Conservation (phyloP, 1,140 invertebrate species). For the Theocolax elegans region DNA sequence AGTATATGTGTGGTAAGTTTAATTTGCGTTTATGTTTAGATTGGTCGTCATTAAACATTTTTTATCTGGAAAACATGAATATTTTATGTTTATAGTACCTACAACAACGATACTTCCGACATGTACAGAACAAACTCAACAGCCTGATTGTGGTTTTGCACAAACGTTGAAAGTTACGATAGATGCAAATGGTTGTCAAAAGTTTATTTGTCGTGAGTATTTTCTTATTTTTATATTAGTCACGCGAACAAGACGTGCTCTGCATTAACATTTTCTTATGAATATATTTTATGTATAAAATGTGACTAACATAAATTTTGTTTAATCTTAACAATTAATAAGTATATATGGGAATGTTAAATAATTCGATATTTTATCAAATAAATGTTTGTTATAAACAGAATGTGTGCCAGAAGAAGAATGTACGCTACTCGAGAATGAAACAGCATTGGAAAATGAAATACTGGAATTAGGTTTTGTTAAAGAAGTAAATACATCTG, state of each 20-base stretch:
- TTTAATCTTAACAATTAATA: no score
- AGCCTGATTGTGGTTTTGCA: constrained; percentile 76
- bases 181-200: constrained; percentile 71
- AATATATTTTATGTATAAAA: no score
- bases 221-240: no score
- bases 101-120: constrained; percentile 56
- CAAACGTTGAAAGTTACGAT: constrained; percentile 75
- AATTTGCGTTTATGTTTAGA: no score
- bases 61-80: no score
- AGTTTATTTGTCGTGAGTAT: constrained; percentile 76
- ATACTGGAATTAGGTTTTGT: constrained; percentile 72
- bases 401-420: constrained; percentile 78
- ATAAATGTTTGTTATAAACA: constrained; percentile 46
- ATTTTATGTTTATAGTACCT: constrained; percentile 56
- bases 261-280: no score
- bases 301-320: no score
- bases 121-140: constrained; percentile 66
- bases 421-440: constrained; percentile 68
- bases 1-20: constrained; percentile 74
- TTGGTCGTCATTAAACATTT: no score
- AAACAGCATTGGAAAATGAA: constrained; percentile 60
- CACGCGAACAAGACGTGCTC: no score
- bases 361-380: no score
- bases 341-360: no score
- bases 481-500: constrained; percentile 69